Percentiles rank a stretch among this genome's conserved stretches.
phyloP scores from a whole-genome alignment of 2,113 vertebrate species.

The Plecotus auritus region DNA sequence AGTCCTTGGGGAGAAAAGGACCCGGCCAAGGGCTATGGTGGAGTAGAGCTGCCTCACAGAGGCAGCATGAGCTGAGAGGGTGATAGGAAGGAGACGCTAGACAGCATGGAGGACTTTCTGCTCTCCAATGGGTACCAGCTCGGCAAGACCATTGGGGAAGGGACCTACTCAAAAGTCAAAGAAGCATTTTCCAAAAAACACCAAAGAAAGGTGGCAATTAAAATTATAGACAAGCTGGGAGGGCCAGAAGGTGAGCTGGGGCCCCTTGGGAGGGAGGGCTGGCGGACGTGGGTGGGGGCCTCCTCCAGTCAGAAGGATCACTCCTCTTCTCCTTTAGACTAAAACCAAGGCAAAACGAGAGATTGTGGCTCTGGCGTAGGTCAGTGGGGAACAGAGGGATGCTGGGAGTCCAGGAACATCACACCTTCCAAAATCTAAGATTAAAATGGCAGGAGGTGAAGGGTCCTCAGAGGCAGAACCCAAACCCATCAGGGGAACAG shows the following conservation, averaged over 20 bases:
- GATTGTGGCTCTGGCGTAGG: background rate
- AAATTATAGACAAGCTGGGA: conserved; percentile 81
- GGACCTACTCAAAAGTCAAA: conserved; percentile 83
- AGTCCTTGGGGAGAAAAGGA: conserved; percentile 61
- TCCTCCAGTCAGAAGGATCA: background rate
- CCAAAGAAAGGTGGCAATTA: conserved; percentile 81
- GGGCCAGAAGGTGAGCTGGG: conserved; percentile 79
- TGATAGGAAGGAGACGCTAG: conserved; percentile 43
- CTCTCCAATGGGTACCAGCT: conserved; percentile 79
- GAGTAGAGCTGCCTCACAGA: conserved; percentile 44
- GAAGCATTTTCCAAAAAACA: conserved; percentile 82
- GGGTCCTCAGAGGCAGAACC: background rate
- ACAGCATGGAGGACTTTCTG: conserved; percentile 78
- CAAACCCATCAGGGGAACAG: background rate
- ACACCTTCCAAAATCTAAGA: background rate
- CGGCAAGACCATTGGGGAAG: conserved; percentile 81
- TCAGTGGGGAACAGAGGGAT: background rate
- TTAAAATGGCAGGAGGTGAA: background rate
- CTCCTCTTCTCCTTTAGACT: background rate
- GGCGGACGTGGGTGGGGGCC: background rate
- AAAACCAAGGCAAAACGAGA: background rate
- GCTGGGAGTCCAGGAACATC: background rate
- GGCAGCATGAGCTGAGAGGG: conserved; percentile 69
- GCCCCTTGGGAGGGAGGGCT: background rate
- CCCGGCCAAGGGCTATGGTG: conserved; percentile 70